Evolutionary conservation across 1,140 invertebrate genomes (phyloP), one percentile per base, ranked within the genome.

Genomic region (Caenorhabditis tropicalis): DNA sequence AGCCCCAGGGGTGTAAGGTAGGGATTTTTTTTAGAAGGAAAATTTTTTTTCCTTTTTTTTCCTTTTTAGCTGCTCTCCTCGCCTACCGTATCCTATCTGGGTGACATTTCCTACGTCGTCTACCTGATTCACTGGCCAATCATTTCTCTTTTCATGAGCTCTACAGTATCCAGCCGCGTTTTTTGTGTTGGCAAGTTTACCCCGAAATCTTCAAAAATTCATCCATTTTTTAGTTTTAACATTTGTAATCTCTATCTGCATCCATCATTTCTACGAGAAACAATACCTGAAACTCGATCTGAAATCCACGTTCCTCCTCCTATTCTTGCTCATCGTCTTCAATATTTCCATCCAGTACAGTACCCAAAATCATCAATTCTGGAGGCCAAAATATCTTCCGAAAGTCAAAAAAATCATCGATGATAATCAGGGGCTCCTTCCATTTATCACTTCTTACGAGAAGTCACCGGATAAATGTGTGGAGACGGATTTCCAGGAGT

Each of bases 71-170:
- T 36, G 4, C 15, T 65, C 29, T 33, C 33, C 33, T 33, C 29
- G 2, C 3, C 15, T 19, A 27, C 31, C 6, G 19, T 65, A 7
- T 16, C 19, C 1, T 43, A 82, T 24, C 16, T 82, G 29, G 81
- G 81, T 12, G 56, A 82, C 31, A 27, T 82, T 29, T 82, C 81
- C 12, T 82, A 82, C 33, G 21, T 31, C 12, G n/a, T 82, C 1
- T 82, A 82, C 21, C 56, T 82, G 2, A 16, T 65, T 33, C 58
- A 65, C 29, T 65, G 58, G 58, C 58, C 58, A n/a, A 16, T 65
- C 36, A 65, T 65, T 33, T 15, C 58, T 4, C 6, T 65, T 36
- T 65, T 33, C 16, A 65, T 33, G 58, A n/a, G 31, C 15, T 19
- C 58, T 19, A 60, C 58, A 27, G 15, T 56, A 10, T 6, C 21